Evolutionary conservation across 1,140 invertebrate species (phyloP), one percentile per base, ranked within the genome.

Genomic region (Solenopsis fugax): DNA sequence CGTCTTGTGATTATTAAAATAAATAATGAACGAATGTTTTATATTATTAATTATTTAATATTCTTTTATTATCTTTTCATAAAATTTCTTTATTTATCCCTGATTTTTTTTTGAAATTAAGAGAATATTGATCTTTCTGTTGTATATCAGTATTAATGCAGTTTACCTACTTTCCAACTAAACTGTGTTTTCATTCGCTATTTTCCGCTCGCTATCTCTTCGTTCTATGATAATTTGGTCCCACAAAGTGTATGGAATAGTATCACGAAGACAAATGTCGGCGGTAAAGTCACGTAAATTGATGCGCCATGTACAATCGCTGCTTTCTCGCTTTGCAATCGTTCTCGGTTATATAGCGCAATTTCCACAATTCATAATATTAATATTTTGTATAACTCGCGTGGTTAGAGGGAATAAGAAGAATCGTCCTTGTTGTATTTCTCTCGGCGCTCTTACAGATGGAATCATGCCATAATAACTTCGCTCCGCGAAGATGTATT

Each of bases 241-340:
- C 37, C 87, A 82, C 87, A 89, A 67, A 67, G 5, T 67, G 12
- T 67, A 67, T 45, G n/a, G 37, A 67, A 90, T 90, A 91, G 87
- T 89, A 89, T 5, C 76, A 80, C 87, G 73, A 91, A 91, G 89
- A 91, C 90, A 91, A 91, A 91, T 91, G 89, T 78, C 73, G 77
- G 90, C 90, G 84, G 88, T 91, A 91, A 91, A 91, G 64, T 91
- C 71, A 89, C 89, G 87, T 77, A 50, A 91, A 91, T 91, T 91
- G 89, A 91, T 91, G 90, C 58, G 54, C 81, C 58, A 81, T 90
- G 80, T 90, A 89, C 67, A 85, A 60, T 73, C 69, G 81, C 64
- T 45, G 69, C 65, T 78, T 89, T 87, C 69, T 82, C 69, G 81
- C 41, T 91, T 91, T 89, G 86, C 85, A 86, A 88, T 85, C 56